These are phyloP conservation scores for Leptopilina drosophilae DNA, from an alignment of 2,888 invertebrate genomes.

Conservation along the genomic window DNA sequence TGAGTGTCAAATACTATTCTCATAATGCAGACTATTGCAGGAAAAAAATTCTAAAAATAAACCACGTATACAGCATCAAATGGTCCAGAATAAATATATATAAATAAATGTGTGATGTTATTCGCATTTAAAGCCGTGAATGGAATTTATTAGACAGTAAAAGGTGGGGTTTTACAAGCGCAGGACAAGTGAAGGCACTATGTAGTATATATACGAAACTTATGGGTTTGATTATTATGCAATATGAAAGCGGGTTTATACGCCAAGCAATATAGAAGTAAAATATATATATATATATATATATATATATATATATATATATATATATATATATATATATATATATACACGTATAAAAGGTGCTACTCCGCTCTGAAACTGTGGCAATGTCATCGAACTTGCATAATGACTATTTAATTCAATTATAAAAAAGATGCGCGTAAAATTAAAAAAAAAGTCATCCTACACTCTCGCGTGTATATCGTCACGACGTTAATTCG, in stretches of 20 bases:
- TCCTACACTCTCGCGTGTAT: constrained; percentile 48
- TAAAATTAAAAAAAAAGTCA: constrained; percentile 42
- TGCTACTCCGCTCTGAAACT: constrained; percentile 55
- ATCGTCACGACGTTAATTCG: constrained; percentile 38
- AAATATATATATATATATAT: not conserved
- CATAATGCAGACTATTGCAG: too few relatives aligned
- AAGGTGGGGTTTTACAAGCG: constrained; percentile 1
- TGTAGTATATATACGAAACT: not conserved
- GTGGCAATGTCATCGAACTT: constrained; percentile 70
- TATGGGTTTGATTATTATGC: constrained; percentile 48
- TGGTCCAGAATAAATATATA: not conserved
- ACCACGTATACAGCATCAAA: not conserved
- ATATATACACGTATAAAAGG: constrained; percentile 23
- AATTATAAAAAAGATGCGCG: constrained; percentile 53
- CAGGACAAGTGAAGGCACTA: constrained; percentile 7
- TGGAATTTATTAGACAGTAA: constrained; percentile 1
- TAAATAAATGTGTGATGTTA: not conserved
- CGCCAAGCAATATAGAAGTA: constrained; percentile 14
- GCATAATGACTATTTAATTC: constrained; percentile 62
- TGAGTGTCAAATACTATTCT: too few relatives aligned
- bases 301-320: too few relatives aligned
- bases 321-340: too few relatives aligned
- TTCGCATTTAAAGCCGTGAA: not conserved
- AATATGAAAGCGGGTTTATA: constrained; percentile 60
- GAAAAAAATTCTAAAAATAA: not conserved